Evolutionary conservation across 2,113 vertebrate species (phyloP), one percentile per base, ranked within the genome.

Genomic region (Pachycephala philippinensis): DNA sequence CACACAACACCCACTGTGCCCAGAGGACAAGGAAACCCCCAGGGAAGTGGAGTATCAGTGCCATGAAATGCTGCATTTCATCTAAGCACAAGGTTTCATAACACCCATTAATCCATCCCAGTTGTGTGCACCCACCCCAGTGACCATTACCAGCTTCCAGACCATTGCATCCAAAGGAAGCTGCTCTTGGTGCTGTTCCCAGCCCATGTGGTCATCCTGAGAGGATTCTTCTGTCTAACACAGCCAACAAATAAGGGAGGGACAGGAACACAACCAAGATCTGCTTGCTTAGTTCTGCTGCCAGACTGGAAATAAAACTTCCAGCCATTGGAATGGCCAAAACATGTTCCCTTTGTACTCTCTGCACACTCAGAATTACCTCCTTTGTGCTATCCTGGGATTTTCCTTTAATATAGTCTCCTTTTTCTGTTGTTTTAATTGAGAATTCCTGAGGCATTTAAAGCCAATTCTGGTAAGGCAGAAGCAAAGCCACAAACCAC

Each of bases 221-320:
- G 10, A 91, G 65, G 39, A 75, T 57, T 37, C 28, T 89, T 84
- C 44, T 22, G 3, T 56, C 72, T 63, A 70, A 78, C 39, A 45
- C 0, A 1, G 66, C 80, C 69, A 66, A 59, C 5, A 87, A 69
- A 49, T 17, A 37, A 30, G 31, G 56, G 68, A 69, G 54, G 45
- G 54, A 81, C 52, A 70, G 35, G 47, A 84, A 84, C 49, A 24
- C 14, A 53, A 81, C 60, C 52, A 44, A 56, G 70, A 84, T 81
- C 77, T 2, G 12, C 56, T 81, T 84, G 56, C 78, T 94, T 78
- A 87, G 78, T 71, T 95, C 70, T 80, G 24, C 60, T 96, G 93
- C 91, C 85, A 92, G 70, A 35, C 30, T 89, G 65, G 59, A 87
- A 96, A 94, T 39, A 89, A 84, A 93, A 50, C 39, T 78, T 66